These are phyloP conservation scores for Beroe forskalii DNA, from an alignment of 37 sponge, comb jelly and placozoan genomes.

Conservation along the genomic window DNA sequence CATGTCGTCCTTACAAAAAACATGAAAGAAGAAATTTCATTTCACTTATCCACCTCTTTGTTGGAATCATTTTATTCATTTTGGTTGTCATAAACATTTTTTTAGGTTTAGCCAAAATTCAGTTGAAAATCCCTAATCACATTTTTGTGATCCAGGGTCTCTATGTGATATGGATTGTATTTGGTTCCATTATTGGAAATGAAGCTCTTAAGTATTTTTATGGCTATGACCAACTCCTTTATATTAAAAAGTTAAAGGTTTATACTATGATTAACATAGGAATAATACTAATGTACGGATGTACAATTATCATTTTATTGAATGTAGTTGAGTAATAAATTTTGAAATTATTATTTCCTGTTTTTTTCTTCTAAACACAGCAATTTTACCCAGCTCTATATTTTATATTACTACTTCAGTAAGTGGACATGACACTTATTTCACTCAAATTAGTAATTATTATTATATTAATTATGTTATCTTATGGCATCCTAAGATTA, in stretches of 20 bases:
- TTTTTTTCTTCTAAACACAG: too few relatives aligned
- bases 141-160: conserved; percentile 57
- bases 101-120: conserved; percentile 4
- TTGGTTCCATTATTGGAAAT: conserved; percentile 55
- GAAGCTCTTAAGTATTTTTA: conserved; percentile 35
- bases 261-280: conserved; percentile 59
- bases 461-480: too few relatives aligned
- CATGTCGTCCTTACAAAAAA: conserved; percentile 38
- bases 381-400: too few relatives aligned
- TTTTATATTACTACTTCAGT: too few relatives aligned
- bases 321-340: conserved; percentile 51
- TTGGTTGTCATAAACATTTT: conserved; percentile 45
- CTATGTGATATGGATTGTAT: conserved; percentile 61
- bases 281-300: conserved; percentile 42
- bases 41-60: not conserved
- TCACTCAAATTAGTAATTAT: too few relatives aligned
- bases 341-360: too few relatives aligned
- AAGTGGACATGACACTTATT: too few relatives aligned
- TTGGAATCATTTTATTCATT: not conserved
- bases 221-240: not conserved
- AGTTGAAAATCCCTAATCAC: conserved; percentile 35
- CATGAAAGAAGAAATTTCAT: not conserved
- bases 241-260: conserved; percentile 35
- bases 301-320: conserved; percentile 42
- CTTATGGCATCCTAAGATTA: too few relatives aligned